phyloP scores from a whole-genome alignment of 2,113 vertebrate species.

The Nerophis lumbriciformis region DNA sequence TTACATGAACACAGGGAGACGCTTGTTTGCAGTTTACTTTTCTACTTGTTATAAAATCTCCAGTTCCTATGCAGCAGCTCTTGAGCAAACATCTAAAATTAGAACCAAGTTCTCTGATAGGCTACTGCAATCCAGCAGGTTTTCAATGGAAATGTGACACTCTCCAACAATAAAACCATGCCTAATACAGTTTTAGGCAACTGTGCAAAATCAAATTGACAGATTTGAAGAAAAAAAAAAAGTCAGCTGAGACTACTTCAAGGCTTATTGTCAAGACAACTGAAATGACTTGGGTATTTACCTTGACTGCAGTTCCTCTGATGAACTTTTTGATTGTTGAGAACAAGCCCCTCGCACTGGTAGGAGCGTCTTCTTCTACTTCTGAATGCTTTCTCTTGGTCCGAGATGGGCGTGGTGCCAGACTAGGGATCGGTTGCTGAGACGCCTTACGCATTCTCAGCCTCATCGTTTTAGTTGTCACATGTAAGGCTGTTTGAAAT shows the following conservation, averaged over 20 bases:
- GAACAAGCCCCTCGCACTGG: slow-evolving; percentile 63
- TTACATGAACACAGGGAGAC: not conserved
- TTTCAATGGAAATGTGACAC: slow-evolving; percentile 68
- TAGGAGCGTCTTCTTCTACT: slow-evolving; percentile 64
- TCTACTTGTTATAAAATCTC: slow-evolving; percentile 52
- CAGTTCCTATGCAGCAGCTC: slow-evolving; percentile 59
- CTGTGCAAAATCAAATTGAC: not conserved
- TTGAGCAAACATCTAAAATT: slow-evolving; percentile 68
- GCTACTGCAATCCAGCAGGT: slow-evolving; percentile 64
- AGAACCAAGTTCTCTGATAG: slow-evolving; percentile 67
- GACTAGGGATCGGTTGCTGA: slow-evolving; percentile 83
- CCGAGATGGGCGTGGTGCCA: slow-evolving; percentile 74
- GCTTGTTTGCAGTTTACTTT: slow-evolving; percentile 29
- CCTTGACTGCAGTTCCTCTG: slow-evolving; percentile 75
- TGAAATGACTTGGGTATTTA: slow-evolving; percentile 64
- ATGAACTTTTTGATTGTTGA: slow-evolving; percentile 75
- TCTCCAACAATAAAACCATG: slow-evolving; percentile 43
- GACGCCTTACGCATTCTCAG: slow-evolving; percentile 96
- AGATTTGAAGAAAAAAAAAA: not conserved
- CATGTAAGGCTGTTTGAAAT: slow-evolving; percentile 82
- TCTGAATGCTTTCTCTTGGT: slow-evolving; percentile 85
- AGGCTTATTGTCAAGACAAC: not conserved
- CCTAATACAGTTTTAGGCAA: slow-evolving; percentile 23
- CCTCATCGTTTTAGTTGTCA: slow-evolving; percentile 88
- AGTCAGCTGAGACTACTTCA: not conserved